phyloP scores from a whole-genome alignment of 2,797 vertebrate genomes.

The Siniperca undulata region DNA sequence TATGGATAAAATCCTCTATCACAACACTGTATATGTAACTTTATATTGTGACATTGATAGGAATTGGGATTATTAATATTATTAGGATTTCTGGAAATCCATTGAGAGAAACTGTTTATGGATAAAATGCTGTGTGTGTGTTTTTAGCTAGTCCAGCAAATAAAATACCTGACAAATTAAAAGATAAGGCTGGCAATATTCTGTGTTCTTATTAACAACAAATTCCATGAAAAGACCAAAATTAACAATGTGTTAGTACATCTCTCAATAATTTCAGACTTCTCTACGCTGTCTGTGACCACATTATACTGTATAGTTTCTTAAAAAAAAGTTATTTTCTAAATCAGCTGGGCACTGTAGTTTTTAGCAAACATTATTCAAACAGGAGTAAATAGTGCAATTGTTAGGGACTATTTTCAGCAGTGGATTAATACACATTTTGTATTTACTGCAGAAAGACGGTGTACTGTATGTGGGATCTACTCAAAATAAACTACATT shows the following conservation, averaged over 20 bases:
- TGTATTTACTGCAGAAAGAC: neutral
- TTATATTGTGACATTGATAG: neutral
- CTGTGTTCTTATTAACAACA: too few relatives aligned
- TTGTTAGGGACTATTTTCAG: conserved; percentile 2
- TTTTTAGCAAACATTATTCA: neutral
- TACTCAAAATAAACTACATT: neutral
- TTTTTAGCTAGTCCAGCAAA: too few relatives aligned
- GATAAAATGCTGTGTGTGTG: neutral
- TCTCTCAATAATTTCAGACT: neutral
- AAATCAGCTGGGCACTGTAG: neutral
- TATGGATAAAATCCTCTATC: neutral
- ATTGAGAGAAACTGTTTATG: neutral
- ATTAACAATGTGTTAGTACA: too few relatives aligned
- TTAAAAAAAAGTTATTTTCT: neutral
- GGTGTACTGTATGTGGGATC: neutral
- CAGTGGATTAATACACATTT: neutral
- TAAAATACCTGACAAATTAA: too few relatives aligned
- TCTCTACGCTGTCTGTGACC: too few relatives aligned
- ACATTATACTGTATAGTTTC: neutral
- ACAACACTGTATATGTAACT: too few relatives aligned
- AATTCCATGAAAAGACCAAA: too few relatives aligned
- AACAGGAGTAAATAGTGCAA: neutral
- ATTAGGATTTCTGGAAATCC: neutral
- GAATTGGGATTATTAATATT: neutral
- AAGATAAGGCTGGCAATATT: too few relatives aligned